phyloP scores from a whole-genome alignment of 2,888 invertebrate species.

The Tribolium freemani region DNA sequence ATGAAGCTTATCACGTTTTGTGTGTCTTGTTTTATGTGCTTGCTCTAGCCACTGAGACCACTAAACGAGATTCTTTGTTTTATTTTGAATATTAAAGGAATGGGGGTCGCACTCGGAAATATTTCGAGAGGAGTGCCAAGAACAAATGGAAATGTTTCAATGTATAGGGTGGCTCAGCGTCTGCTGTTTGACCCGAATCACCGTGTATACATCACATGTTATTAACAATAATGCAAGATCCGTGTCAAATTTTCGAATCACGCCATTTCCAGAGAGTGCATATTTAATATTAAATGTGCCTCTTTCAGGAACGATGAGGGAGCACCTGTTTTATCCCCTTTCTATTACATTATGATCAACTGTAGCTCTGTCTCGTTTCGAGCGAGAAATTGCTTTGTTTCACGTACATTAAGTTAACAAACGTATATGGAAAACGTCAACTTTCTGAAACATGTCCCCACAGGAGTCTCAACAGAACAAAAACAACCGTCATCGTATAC shows the following conservation, averaged over 20 bases:
- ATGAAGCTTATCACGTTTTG: background rate
- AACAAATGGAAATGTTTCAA: too few relatives aligned
- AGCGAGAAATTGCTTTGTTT: slow-evolving; percentile 11
- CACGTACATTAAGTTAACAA: slow-evolving; percentile 13
- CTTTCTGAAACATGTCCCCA: slow-evolving; percentile 14
- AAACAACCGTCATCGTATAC: background rate
- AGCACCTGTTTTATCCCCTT: background rate
- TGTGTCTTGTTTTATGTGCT: background rate
- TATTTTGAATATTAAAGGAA: background rate
- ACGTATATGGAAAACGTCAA: slow-evolving; percentile 13
- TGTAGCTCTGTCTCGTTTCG: background rate
- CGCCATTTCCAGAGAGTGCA: background rate
- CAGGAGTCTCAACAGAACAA: slow-evolving; percentile 1
- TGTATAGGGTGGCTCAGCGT: too few relatives aligned
- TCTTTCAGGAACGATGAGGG: background rate
- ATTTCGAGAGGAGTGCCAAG: background rate
- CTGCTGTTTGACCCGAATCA: too few relatives aligned
- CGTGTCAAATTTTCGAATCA: too few relatives aligned
- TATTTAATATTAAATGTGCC: background rate
- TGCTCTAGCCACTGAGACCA: background rate
- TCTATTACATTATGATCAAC: slow-evolving; percentile 3
- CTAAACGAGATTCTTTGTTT: background rate
- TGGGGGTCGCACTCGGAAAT: background rate
- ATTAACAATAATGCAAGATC: background rate
- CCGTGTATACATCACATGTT: background rate